Conservation (phyloP, 2,113 vertebrate genomes). For the Chrysochloris asiatica region DNA sequence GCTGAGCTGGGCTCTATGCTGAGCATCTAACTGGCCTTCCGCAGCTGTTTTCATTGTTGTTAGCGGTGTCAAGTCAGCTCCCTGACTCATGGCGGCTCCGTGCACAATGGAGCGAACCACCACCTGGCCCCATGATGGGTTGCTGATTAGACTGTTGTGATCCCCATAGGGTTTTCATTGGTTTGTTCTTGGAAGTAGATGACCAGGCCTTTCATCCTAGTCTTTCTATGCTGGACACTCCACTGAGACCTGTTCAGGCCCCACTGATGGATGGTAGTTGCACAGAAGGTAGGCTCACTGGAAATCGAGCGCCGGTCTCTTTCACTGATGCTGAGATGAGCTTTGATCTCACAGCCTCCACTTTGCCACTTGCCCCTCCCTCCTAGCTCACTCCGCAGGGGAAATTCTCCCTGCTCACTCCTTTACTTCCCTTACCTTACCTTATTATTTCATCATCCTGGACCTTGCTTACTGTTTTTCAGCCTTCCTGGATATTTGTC, state of each 20-base stretch:
- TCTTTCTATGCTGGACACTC: not conserved
- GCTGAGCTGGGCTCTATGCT: rapidly evolving
- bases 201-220: not conserved
- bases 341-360: not conserved
- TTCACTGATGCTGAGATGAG: not conserved
- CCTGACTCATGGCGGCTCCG: not conserved
- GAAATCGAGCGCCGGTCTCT: not conserved
- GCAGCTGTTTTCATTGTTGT: rapidly evolving
- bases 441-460: not conserved
- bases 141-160: not conserved
- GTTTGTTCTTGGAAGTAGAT: not conserved
- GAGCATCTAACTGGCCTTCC: not conserved
- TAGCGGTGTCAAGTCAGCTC: not conserved
- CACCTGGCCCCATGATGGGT: not conserved
- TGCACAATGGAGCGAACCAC: not conserved
- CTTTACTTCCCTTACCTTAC: not conserved
- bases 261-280: no score
- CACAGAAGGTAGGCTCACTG: not conserved
- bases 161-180: not conserved
- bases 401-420: not conserved
- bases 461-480: not conserved
- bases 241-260: not conserved
- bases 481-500: no score
- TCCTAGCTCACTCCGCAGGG: not conserved
- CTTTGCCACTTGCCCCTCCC: not conserved